Conservation (phyloP, 2,888 invertebrate species). For the Holacanthella duospinosa region DNA sequence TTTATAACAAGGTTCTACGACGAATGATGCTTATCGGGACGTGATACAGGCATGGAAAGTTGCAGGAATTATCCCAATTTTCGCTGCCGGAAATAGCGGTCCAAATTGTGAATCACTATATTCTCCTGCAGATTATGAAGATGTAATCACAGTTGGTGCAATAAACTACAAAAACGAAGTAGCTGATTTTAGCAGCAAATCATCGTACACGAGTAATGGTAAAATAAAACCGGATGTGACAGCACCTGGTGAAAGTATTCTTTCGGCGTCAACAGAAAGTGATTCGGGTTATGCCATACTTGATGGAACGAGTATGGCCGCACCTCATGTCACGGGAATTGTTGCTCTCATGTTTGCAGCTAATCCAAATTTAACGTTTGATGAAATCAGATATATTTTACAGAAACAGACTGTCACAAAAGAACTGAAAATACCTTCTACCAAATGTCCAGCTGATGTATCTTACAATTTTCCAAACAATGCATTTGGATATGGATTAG, state of each 20-base stretch:
- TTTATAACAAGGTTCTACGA: no score
- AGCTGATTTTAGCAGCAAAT: neutral
- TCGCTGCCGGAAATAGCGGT: neutral
- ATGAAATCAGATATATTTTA: neutral
- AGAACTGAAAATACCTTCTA: no score
- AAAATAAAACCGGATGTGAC: neutral
- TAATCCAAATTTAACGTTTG: neutral
- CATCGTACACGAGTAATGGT: neutral
- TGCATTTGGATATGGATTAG: no score
- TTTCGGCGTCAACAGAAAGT: neutral
- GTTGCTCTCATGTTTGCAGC: neutral
- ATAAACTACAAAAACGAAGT: neutral
- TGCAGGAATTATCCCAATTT: neutral
- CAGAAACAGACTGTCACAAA: no score
- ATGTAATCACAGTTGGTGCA: neutral
- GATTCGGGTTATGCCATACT: neutral
- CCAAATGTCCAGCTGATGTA: no score
- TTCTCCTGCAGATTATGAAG: neutral
- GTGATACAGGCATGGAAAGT: no score
- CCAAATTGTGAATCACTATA: neutral
- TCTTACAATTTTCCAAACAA: no score
- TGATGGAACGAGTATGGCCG: neutral
- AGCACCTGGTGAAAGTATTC: neutral
- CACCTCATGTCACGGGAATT: neutral
- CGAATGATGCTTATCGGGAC: no score